Percentiles rank a stretch among this genome's conserved stretches.
Conservation (phyloP, 1,140 invertebrate genomes). For the Tribolium castaneum region DNA sequence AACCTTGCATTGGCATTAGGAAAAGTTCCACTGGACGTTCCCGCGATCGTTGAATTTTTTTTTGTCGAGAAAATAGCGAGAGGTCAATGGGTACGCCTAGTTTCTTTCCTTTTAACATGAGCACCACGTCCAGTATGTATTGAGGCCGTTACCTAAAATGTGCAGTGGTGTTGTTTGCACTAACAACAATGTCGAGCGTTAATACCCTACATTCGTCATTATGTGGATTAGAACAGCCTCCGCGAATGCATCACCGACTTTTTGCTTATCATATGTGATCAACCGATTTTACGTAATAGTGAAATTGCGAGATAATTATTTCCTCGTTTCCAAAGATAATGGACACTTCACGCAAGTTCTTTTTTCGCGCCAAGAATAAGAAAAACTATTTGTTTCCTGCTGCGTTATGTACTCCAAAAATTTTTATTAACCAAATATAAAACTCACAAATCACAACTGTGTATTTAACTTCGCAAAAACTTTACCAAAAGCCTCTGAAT, state of each 20-base stretch:
- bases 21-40: not conserved
- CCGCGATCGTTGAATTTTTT: not conserved
- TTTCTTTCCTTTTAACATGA: slow-evolving; percentile 9
- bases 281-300: not conserved
- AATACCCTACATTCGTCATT: not conserved
- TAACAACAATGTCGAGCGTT: not conserved
- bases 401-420: not conserved
- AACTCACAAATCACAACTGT: not conserved
- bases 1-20: not conserved
- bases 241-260: no score
- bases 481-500: no score
- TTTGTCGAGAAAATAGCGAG: not conserved
- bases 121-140: slow-evolving; percentile 18
- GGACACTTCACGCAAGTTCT: not conserved
- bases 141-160: slow-evolving; percentile 27
- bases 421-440: not conserved
- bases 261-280: not conserved
- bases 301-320: not conserved
- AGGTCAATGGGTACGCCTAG: not conserved
- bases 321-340: not conserved
- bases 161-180: not conserved
- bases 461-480: no score
- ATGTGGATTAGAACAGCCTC: not conserved
- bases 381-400: not conserved
- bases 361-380: not conserved